Base-by-base conservation (phyloP, 2,113 vertebrate genomes). In the Camelus dromedarius region DNA sequence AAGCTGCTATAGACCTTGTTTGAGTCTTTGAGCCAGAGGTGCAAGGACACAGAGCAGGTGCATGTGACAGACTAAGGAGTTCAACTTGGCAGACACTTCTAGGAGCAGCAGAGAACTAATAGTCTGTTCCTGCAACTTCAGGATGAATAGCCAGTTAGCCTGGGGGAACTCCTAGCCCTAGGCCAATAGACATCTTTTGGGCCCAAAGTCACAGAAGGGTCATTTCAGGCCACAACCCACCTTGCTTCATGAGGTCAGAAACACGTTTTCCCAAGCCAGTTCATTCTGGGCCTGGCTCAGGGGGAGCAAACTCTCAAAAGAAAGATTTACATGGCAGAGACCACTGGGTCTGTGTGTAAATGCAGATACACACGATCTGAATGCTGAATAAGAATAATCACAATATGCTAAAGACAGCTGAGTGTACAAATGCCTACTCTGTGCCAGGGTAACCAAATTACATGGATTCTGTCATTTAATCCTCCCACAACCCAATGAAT, bases 11-110 rank as follows among this genome's bases (percentile, higher is more conserved):
- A 95, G 62, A 67, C 16, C 35, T 67, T 69, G n/a, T 88, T 75
- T 76, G 60, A 60, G 26, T 93, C 56, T 96, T 86, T 83, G 79
- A 89, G 26, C 24, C 85, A 89, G 56, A 91, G 64, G 50, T 20
- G 9, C 76, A 79, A 85, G 38, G 48, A 50, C 50, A 56, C 56
- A 83, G 58, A 76, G 50, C 56, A 84, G 88, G 50, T 18, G 4
- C 28, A 42, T 56, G 50, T 83, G 82, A 38, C 20, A 60, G 28
- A 92, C 35, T 60, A 75, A 92, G 70, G 52, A 90, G 46, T 85
- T 89, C 54, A 86, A 70, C 77, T 75, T 69, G 12, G 73, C 50
- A 96, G 87, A 86, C 28, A 91, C 35, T 85, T 87, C 30, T 50
- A 69, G n/a, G 6, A 93, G 54, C 48, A 93, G 54, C 32, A 70